Evolutionary conservation across 2,888 invertebrate species (phyloP).

Genomic region (Orthosia gracilis): DNA sequence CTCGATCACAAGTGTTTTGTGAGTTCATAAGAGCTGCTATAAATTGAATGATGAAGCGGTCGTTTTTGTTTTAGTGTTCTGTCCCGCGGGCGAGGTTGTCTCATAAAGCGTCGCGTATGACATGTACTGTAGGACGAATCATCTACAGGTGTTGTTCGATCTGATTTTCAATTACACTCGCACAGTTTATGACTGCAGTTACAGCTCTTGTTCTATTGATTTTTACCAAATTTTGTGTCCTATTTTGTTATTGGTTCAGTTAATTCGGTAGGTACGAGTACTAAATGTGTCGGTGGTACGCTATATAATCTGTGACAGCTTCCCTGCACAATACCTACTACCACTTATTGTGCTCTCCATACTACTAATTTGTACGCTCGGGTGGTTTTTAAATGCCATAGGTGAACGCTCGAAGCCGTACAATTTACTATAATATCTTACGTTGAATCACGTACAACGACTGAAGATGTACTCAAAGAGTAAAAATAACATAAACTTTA

Average conservation of each 20-base stretch:
- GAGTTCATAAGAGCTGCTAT: slow-evolving; percentile 80
- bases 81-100: slow-evolving; percentile 61
- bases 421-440: slow-evolving; percentile 10
- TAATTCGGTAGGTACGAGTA: neutral
- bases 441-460: slow-evolving; percentile 7
- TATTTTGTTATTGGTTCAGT: neutral
- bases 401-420: neutral
- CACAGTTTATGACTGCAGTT: slow-evolving; percentile 55
- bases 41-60: slow-evolving; percentile 76
- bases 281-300: neutral
- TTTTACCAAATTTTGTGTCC: slow-evolving; percentile 20
- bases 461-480: neutral
- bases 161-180: slow-evolving; percentile 72
- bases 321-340: neutral
- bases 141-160: slow-evolving; percentile 72
- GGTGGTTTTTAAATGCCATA: slow-evolving; percentile 30
- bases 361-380: slow-evolving; percentile 4
- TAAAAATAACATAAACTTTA: neutral
- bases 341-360: neutral
- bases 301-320: neutral
- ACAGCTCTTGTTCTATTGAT: slow-evolving; percentile 41
- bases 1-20: slow-evolving; percentile 76
- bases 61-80: slow-evolving; percentile 72
- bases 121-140: slow-evolving; percentile 66
- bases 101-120: slow-evolving; percentile 74